Base-by-base conservation (phyloP, 92 coral and sea anemone species). In the Diadumene lineata region DNA sequence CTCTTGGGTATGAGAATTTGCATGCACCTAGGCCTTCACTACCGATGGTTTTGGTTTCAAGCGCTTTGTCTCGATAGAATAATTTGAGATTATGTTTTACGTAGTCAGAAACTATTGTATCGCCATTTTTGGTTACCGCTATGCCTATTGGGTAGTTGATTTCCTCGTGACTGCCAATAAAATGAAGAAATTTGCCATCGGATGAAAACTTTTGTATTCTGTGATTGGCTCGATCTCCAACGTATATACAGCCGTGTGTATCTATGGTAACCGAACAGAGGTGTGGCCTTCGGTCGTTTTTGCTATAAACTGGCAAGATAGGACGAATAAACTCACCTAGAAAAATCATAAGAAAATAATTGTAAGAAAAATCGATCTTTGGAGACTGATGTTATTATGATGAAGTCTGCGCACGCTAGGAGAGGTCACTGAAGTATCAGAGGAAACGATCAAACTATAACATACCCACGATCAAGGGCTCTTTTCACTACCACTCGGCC, bases 221-320 rank as follows among this genome's bases (percentile, higher is more conserved):
- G 77, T 87, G 91, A 72, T 94, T 94, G 56, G 97, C 97, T 71
- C 80, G 79, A 70, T 94, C 98, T 10, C 93, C 90, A 67, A 86
- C 79, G 77, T 92, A 89, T 50, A 94, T 68, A 61, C 80, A 80
- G 22, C 82, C 86, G n/a, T 71, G 80, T 55, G 62, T 76, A 38
- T 84, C 93, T 51, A 81, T 79, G 11, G 92, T 89, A 48, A 94
- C 68, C 53, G 97, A 86, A 31, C 94, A 82, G 24, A 94, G 80
- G 34, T 91, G 84, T 19, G 98, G 98, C 51, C 97, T 79, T 82
- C 85, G 85, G 80, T 94, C 98, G 74, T 77, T 78, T 84, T 83
- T 94, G 74, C 90, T 81, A 77, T 77, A 94, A 30, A 94, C 85
- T 19, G 98, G 98, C 34, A 94, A 71, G 70, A 94, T 88, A 4